These are phyloP conservation scores for Peromyscus polionotus DNA, from an alignment of 2,113 vertebrate genomes.

Conservation along the genomic window DNA sequence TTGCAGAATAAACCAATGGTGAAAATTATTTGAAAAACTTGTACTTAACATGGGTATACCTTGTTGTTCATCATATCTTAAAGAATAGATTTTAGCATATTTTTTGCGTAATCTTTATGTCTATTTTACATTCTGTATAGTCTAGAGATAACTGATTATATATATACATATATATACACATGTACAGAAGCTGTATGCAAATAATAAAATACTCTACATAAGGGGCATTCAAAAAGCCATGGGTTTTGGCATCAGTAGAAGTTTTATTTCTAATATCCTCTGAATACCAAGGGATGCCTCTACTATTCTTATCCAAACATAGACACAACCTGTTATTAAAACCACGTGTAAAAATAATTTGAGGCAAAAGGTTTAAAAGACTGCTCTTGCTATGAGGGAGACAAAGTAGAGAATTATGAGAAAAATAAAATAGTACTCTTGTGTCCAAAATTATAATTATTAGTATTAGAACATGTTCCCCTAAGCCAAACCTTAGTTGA, in stretches of 20 bases:
- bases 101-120: background rate
- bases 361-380: background rate
- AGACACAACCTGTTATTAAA: background rate
- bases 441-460: background rate
- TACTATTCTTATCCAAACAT: background rate
- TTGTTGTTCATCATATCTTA: background rate
- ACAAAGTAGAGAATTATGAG: background rate
- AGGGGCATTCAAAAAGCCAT: background rate
- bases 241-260: background rate
- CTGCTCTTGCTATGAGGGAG: background rate
- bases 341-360: background rate
- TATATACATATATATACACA: no score
- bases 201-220: background rate
- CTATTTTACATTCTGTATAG: background rate
- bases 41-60: no score
- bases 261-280: background rate
- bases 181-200: no score
- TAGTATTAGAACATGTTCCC: background rate
- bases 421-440: background rate
- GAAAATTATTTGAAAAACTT: background rate
- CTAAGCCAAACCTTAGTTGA: slow-evolving; percentile 50
- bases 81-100: background rate
- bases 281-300: background rate
- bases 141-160: background rate
- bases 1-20: background rate